These are phyloP conservation scores for Helicorthomorpha holstii DNA, from an alignment of 1,140 invertebrate species.

Conservation along the genomic window DNA sequence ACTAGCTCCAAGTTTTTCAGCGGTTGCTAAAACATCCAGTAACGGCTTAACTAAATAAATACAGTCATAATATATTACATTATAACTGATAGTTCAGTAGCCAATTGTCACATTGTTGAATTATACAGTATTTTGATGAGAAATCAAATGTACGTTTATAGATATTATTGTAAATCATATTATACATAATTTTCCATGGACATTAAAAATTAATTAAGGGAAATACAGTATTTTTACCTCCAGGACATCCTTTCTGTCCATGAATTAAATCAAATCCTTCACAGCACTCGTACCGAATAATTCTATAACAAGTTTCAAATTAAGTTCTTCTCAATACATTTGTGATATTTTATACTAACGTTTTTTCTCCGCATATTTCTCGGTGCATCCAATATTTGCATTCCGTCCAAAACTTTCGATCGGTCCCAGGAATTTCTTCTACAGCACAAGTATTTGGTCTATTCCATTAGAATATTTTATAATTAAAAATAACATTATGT, in stretches of 20 bases:
- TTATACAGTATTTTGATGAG: too few species aligned
- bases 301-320: slow-evolving; percentile 18
- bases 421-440: slow-evolving; percentile 28
- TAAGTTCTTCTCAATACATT: neutral
- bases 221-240: slow-evolving; percentile 30
- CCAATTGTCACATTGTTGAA: too few species aligned
- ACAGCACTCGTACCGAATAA: slow-evolving; percentile 34
- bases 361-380: slow-evolving; percentile 29
- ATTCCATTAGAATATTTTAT: neutral
- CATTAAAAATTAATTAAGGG: too few species aligned
- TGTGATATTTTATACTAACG: slow-evolving; percentile 23
- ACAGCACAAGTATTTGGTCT: slow-evolving; percentile 34
- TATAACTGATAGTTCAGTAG: neutral
- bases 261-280: slow-evolving; percentile 28
- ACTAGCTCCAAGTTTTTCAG: slow-evolving; percentile 27
- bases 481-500: neutral
- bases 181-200: too few species aligned
- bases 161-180: too few species aligned
- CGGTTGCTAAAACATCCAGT: slow-evolving; percentile 30
- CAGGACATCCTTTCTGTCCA: slow-evolving; percentile 28
- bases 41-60: slow-evolving; percentile 28
- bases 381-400: slow-evolving; percentile 30
- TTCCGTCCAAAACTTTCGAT: slow-evolving; percentile 30
- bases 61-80: neutral
- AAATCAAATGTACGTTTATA: too few species aligned